phyloP scores from a whole-genome alignment of 2,797 vertebrate genomes.

The Cyprinodon diabolis region DNA sequence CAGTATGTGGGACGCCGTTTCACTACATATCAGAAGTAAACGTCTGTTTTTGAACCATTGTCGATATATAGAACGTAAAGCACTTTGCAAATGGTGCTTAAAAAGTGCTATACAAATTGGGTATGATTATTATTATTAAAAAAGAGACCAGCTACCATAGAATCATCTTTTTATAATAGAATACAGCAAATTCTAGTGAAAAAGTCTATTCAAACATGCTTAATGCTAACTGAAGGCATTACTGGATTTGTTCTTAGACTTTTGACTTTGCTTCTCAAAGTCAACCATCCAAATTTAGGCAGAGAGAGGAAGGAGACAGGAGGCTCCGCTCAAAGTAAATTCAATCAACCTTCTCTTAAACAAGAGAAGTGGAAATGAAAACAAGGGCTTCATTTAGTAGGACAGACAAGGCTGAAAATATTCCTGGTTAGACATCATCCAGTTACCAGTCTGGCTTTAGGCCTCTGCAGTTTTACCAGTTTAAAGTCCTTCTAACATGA shows the following conservation, averaged over 20 bases:
- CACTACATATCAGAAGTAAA: no score
- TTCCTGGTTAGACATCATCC: background rate
- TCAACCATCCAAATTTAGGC: conserved; percentile 69
- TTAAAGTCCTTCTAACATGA: background rate
- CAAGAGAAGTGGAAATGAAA: conserved; percentile 8
- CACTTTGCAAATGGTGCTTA: no score
- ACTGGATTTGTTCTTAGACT: conserved; percentile 57
- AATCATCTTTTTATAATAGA: conserved; percentile 23
- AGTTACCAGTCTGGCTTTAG: background rate
- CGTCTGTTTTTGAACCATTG: no score
- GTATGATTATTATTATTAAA: background rate
- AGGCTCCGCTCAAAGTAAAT: conserved; percentile 41
- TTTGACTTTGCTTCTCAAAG: conserved; percentile 73
- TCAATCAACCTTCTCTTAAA: conserved; percentile 45
- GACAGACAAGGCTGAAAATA: conserved; percentile 34
- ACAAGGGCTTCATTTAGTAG: conserved; percentile 39
- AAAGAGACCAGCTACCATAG: conserved; percentile 38
- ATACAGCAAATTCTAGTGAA: conserved; percentile 21
- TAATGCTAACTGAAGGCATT: background rate
- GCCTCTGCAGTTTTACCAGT: background rate
- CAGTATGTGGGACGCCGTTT: no score
- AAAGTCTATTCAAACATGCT: background rate
- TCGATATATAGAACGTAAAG: no score
- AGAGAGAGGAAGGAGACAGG: conserved; percentile 10
- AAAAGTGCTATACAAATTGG: no score